Base-by-base conservation (phyloP, 2,113 vertebrate genomes). In the Xyliphius kryptos region DNA sequence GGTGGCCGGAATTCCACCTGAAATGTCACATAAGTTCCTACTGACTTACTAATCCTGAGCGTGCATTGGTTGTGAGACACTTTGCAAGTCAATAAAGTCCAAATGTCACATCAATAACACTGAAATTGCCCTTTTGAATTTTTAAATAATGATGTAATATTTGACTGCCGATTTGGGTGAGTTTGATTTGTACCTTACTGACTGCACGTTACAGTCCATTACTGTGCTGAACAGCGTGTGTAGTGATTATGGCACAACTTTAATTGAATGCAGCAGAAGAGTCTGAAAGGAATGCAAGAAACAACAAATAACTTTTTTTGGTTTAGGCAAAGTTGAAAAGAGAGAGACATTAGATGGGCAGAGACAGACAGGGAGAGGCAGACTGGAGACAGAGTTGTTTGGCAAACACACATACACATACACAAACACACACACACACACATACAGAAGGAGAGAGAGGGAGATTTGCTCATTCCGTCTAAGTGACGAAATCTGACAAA, bases 91-190 rank as follows among this genome's bases (percentile, higher is more conserved):
- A 46, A 46, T 46, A 46, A 14, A 46, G 43, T 46, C 43, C 14
- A 46, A 46, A 46, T 46, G 43, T 46, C 43, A 46, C 43, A 46
- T 46, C 43, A 46, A 46, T 46, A 46, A 46, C 14, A 15, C 43
- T 15, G n/a, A n/a, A 46, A 46, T 6, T 14, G 43, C 5, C 43
- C 43, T 46, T 46, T 46, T 46, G 43, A 14, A 46, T 46, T 46
- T 46, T n/a, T n/a, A 14, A 46, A 46, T 46, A 46, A 6, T 46
- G 43, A 46, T 46, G 43, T 46, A 46, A 41, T 46, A 6, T 15
- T 13, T 46, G 13, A 46, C 43, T 46, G 43, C 14, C 1, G 14
- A n/a, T 46, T 46, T n/a, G 43, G 43, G 43, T 46, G 14, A 46
- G 43, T n/a, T 46, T 46, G 14, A 46, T 6, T 46, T 13, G 6